These are phyloP conservation scores for Drosophila antonietae DNA, from an alignment of 2,888 invertebrate genomes.

Conservation along the genomic window DNA sequence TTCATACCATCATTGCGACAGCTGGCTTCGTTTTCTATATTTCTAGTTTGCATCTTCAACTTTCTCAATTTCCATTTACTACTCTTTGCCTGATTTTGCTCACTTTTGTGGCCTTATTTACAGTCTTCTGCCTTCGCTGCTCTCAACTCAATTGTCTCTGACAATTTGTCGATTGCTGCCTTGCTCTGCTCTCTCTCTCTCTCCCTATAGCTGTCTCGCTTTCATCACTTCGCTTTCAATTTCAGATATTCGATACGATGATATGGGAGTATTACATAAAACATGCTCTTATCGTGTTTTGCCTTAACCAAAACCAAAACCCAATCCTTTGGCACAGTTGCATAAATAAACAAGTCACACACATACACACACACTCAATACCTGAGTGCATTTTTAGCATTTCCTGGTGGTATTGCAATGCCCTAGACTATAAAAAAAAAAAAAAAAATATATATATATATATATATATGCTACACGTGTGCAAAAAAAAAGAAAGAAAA, in stretches of 20 bases:
- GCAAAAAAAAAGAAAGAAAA: constrained; percentile 22
- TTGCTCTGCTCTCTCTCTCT: constrained; percentile 27
- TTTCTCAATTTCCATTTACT: neutral
- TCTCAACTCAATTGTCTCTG: constrained; percentile 12
- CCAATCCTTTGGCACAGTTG: constrained; percentile 62
- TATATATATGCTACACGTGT: constrained; percentile 51
- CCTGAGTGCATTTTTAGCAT: constrained; percentile 72
- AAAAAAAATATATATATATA: constrained; percentile 33
- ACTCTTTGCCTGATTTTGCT: neutral
- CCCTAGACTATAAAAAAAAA: constrained; percentile 37
- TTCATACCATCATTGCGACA: neutral
- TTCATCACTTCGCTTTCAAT: constrained; percentile 41
- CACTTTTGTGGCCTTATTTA: neutral
- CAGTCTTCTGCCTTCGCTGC: neutral
- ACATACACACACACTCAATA: constrained; percentile 50
- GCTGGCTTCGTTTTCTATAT: neutral
- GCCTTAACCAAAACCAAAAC: constrained; percentile 36
- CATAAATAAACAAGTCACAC: constrained; percentile 68
- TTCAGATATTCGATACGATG: constrained; percentile 35
- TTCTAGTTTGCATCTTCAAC: too few species aligned
- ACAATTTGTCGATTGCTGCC: constrained; percentile 33
- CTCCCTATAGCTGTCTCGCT: constrained; percentile 23
- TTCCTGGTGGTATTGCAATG: constrained; percentile 54
- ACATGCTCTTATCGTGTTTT: constrained; percentile 52
- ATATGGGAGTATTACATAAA: constrained; percentile 55